phyloP scores from a whole-genome alignment of 2,797 vertebrate species.

The Lepus oiostolus region DNA sequence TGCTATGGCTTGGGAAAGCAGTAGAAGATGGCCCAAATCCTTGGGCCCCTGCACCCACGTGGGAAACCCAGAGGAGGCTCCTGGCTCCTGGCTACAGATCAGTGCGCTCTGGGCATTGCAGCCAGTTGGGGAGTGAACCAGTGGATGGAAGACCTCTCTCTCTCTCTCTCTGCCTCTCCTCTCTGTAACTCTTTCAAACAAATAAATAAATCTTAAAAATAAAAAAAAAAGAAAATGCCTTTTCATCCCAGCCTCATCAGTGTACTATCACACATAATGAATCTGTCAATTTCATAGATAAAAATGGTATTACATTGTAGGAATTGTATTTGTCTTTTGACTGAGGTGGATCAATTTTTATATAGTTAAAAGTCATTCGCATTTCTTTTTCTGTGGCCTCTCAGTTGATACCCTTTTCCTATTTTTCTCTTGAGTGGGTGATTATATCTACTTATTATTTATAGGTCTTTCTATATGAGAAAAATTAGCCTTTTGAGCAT shows the following conservation, averaged over 20 bases:
- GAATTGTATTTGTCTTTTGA: neutral
- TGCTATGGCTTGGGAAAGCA: too few species aligned
- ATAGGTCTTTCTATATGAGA: neutral
- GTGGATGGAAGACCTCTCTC: too few species aligned
- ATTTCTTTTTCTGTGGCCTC: neutral
- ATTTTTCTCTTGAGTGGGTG: neutral
- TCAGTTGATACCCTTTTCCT: neutral
- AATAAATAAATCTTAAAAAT: too few species aligned
- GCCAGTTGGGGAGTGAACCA: too few species aligned
- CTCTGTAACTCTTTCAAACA: too few species aligned
- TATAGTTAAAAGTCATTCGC: neutral
- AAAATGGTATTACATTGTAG: slow-evolving; percentile 14
- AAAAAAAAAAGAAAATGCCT: neutral
- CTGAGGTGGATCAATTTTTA: neutral
- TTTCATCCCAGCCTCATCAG: neutral
- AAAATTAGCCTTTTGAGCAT: neutral
- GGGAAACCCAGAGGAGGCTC: too few species aligned
- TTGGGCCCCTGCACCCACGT: too few species aligned
- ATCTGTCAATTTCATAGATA: slow-evolving; percentile 2
- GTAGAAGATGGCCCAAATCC: too few species aligned
- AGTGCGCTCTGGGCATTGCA: too few species aligned
- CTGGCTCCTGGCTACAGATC: too few species aligned
- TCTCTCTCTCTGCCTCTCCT: too few species aligned
- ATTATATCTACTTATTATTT: slow-evolving; percentile 26
- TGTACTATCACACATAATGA: neutral